Evolutionary conservation across 2,113 vertebrate species (phyloP), one percentile per base, ranked within the genome.

Genomic region (Ciconia maguari): DNA sequence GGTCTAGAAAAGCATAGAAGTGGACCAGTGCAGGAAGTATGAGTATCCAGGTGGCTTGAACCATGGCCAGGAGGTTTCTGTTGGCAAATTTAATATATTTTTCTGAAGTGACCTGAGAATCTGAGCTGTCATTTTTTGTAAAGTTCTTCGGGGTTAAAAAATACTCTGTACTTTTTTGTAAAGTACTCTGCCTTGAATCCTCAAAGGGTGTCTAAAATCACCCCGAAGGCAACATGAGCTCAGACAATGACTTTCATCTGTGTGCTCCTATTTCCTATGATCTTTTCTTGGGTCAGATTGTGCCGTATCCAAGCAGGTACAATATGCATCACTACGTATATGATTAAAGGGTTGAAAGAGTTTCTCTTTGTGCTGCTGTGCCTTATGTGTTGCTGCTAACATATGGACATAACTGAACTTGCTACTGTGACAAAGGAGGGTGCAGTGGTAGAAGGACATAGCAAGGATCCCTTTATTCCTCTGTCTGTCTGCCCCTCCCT

Each of bases 311-410:
- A 48, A 25, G n/a, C 48, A 70, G 58, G 46, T 34, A n/a, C 48
- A 36, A 42, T 18, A n/a, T 26, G 9, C 27, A 22, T 65, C 11
- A 5, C 38, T 49, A 24, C 0, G 0, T 42, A 4, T 11, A 12
- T 24, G 38, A 42, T 46, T n/a, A 42, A 93, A 89, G 41, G 32
- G 21, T 10, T 58, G 24, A 66, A 83, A 20, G 12, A 16, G 14
- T 27, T 88, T 83, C n/a, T 83, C 29, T 61, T 77, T 29, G 22
- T 80, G 36, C 36, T 69, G 20, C 46, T 87, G 11, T 49, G 71
- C 19, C 26, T 57, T 13, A 10, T 0, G 2, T 64, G 36, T 24
- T 80, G 30, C 36, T 90, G 16, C 2, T 48, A 58, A 60, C 8
- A 4, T 5, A 29, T 41, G 13, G 29, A 17, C 11, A 6, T 34